Evolutionary conservation across 2,888 invertebrate genomes (phyloP).

Genomic region (Hirtodrosophila duncani): DNA sequence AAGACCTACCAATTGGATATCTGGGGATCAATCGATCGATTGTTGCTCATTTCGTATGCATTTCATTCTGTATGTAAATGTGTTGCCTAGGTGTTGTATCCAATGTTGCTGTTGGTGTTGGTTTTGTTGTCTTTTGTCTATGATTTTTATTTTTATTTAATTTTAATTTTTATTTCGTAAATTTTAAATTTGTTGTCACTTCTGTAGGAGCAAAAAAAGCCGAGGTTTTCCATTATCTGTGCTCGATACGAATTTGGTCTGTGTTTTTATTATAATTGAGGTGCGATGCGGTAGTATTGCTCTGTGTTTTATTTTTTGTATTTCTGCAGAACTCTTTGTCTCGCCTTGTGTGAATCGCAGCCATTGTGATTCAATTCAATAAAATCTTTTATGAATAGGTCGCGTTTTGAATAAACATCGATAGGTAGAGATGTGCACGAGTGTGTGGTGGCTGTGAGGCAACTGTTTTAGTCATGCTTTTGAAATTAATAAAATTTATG

Average conservation of each 20-base stretch:
- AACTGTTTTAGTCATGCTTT: constrained; percentile 43
- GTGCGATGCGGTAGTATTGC: constrained; percentile 56
- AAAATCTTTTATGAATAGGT: constrained; percentile 29
- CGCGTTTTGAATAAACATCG: not conserved
- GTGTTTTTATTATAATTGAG: constrained; percentile 61
- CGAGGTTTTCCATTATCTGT: constrained; percentile 49
- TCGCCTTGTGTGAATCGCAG: constrained; percentile 46
- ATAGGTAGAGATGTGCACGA: too few relatives aligned
- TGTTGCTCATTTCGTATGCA: constrained; percentile 56
- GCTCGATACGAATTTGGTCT: constrained; percentile 1
- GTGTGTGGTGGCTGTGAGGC: constrained; percentile 18
- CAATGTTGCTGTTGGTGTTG: constrained; percentile 43
- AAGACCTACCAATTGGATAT: constrained; percentile 20
- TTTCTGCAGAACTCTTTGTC: constrained; percentile 49
- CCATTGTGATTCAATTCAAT: constrained; percentile 46
- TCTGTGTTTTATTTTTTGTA: constrained; percentile 17
- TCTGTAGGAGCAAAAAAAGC: constrained; percentile 63
- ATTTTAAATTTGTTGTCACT: constrained; percentile 71
- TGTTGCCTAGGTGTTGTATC: constrained; percentile 1
- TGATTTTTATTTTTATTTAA: constrained; percentile 50
- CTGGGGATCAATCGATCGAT: constrained; percentile 19
- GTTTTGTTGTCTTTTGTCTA: constrained; percentile 4
- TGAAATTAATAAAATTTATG: constrained; percentile 68
- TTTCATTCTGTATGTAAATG: constrained; percentile 64
- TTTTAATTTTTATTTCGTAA: constrained; percentile 73